Percentiles rank a stretch among this genome's conserved stretches.
Evolutionary conservation across 2,888 invertebrate genomes (phyloP).

Genomic region (Conomelus anceps): DNA sequence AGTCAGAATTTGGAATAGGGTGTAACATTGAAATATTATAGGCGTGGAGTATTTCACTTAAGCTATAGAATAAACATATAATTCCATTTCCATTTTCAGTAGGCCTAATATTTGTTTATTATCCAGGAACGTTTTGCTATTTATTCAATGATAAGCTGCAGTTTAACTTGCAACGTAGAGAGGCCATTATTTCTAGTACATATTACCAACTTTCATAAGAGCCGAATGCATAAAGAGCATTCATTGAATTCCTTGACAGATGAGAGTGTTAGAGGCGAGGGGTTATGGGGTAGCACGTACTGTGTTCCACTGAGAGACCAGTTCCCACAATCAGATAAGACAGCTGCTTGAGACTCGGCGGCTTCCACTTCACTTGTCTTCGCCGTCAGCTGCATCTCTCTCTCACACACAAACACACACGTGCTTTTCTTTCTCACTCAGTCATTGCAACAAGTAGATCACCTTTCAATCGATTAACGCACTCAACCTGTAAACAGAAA

Average conservation of each 20-base stretch:
- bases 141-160: neutral
- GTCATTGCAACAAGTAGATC: neutral
- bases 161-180: neutral
- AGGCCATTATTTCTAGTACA: neutral
- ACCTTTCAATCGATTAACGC: neutral
- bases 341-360: neutral
- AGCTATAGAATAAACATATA: too few species aligned
- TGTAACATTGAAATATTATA: too few species aligned
- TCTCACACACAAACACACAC: neutral
- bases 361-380: slow-evolving; percentile 1
- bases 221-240: neutral
- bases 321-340: neutral
- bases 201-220: neutral
- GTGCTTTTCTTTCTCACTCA: neutral
- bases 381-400: neutral
- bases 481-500: neutral
- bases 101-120: neutral
- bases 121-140: neutral
- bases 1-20: too few species aligned
- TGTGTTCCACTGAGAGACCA: neutral
- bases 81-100: neutral
- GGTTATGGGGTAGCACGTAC: neutral
- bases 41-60: too few species aligned
- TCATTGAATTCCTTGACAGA: neutral
- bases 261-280: too few species aligned